These are phyloP conservation scores for Sicus ferrugineus DNA, from an alignment of 2,888 invertebrate genomes.

Conservation along the genomic window DNA sequence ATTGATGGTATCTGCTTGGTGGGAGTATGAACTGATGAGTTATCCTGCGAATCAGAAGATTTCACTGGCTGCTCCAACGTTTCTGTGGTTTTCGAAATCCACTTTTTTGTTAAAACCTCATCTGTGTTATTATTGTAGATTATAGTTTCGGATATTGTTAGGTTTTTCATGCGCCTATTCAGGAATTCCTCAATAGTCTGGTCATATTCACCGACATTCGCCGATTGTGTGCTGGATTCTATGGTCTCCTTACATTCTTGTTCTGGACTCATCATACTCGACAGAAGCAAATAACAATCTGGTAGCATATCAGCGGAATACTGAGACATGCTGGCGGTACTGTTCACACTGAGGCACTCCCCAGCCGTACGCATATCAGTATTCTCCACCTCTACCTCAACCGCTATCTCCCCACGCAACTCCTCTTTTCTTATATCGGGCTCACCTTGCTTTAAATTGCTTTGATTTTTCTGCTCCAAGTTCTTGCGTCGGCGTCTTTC, in stretches of 20 bases:
- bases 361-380: too few relatives aligned
- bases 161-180: slow-evolving; percentile 43
- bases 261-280: slow-evolving; percentile 35
- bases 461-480: too few relatives aligned
- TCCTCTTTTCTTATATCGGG: too few relatives aligned
- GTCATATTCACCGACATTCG: slow-evolving; percentile 1
- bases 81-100: too few relatives aligned
- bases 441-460: background rate
- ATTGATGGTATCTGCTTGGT: slow-evolving; percentile 51
- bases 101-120: slow-evolving; percentile 42
- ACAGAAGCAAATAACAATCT: slow-evolving; percentile 40
- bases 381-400: too few relatives aligned
- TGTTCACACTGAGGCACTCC: too few relatives aligned
- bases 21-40: too few relatives aligned
- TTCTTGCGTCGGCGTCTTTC: slow-evolving; percentile 34
- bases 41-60: too few relatives aligned
- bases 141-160: slow-evolving; percentile 55
- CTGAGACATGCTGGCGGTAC: slow-evolving; percentile 24
- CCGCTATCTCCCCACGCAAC: too few relatives aligned
- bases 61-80: slow-evolving; percentile 32
- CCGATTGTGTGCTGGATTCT: background rate
- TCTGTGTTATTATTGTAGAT: slow-evolving; percentile 57
- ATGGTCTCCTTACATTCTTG: slow-evolving; percentile 4
- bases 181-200: slow-evolving; percentile 9
- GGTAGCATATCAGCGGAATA: slow-evolving; percentile 18